phyloP scores from a whole-genome alignment of 2,888 invertebrate species.

The Luperina nickerlii region DNA sequence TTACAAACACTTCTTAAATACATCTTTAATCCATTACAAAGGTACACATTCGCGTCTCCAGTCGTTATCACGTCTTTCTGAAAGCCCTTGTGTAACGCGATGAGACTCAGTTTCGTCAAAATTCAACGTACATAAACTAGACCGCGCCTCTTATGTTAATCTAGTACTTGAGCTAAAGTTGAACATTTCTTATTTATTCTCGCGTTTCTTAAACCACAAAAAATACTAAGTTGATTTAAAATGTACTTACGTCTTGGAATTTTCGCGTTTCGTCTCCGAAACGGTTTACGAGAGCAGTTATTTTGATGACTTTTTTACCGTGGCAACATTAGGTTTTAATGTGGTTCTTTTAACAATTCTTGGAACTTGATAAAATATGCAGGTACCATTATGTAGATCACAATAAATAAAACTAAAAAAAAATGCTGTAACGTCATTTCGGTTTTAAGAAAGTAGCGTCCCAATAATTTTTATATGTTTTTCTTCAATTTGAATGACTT shows the following conservation, averaged over 20 bases:
- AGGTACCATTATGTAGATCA: neutral
- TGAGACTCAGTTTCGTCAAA: conserved; percentile 45
- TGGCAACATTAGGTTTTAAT: conserved; percentile 35
- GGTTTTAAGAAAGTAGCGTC: neutral
- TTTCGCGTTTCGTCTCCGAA: conserved; percentile 28
- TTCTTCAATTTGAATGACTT: neutral
- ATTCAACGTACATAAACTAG: conserved; percentile 44
- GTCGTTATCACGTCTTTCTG: conserved; percentile 34
- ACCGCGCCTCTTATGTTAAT: conserved; percentile 60
- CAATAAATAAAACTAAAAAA: neutral
- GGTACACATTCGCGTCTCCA: conserved; percentile 22
- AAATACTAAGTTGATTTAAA: conserved; percentile 55
- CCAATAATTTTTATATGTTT: neutral
- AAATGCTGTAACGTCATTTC: neutral
- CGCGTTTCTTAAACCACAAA: conserved; percentile 42
- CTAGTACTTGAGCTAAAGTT: conserved; percentile 36
- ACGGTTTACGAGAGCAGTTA: conserved; percentile 22
- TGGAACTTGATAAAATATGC: conserved; percentile 4
- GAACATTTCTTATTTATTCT: conserved; percentile 51
- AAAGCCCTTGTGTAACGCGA: conserved; percentile 34
- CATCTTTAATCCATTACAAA: conserved; percentile 43
- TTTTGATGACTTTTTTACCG: conserved; percentile 22
- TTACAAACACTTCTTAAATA: conserved; percentile 27
- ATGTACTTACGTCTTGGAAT: conserved; percentile 45
- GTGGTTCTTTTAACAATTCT: conserved; percentile 16